phyloP scores from a whole-genome alignment of 2,113 vertebrate genomes.

The Amphilophus citrinellus region DNA sequence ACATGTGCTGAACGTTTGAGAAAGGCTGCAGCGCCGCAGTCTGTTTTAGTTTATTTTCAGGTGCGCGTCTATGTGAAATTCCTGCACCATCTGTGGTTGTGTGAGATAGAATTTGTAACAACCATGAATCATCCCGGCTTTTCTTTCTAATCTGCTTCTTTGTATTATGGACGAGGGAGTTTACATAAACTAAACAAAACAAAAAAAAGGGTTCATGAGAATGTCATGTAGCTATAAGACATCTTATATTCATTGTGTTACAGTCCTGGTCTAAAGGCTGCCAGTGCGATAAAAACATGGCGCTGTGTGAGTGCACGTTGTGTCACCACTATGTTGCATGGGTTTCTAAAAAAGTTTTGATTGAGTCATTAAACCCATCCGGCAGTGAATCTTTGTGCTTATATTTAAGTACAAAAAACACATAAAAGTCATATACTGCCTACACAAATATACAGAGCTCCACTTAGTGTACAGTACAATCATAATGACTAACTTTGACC shows the following conservation, averaged over 20 bases:
- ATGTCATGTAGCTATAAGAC: not conserved
- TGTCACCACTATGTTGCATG: not conserved
- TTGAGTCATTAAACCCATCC: conserved; percentile 24
- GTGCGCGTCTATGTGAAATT: conserved; percentile 63
- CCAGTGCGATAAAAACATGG: not conserved
- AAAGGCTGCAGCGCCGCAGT: conserved; percentile 38
- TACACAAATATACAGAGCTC: conserved; percentile 36
- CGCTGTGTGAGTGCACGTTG: conserved; percentile 1
- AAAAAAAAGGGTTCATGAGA: not conserved
- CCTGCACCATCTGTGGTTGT: conserved; percentile 37
- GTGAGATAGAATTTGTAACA: conserved; percentile 48
- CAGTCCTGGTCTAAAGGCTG: not conserved
- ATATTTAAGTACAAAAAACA: conserved; percentile 35
- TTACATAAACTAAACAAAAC: not conserved
- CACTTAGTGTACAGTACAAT: conserved; percentile 28
- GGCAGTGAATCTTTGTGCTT: not conserved
- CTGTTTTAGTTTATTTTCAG: conserved; percentile 80
- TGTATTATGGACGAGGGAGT: not conserved
- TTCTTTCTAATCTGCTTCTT: conserved; percentile 5
- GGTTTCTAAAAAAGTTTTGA: conserved; percentile 5
- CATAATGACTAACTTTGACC: conserved; percentile 55
- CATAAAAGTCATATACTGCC: conserved; percentile 31
- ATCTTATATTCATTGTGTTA: not conserved
- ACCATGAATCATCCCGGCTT: conserved; percentile 26
- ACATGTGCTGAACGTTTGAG: conserved; percentile 50